Base-by-base conservation (phyloP, 2,797 vertebrate genomes). In the Euthynnus affinis region DNA sequence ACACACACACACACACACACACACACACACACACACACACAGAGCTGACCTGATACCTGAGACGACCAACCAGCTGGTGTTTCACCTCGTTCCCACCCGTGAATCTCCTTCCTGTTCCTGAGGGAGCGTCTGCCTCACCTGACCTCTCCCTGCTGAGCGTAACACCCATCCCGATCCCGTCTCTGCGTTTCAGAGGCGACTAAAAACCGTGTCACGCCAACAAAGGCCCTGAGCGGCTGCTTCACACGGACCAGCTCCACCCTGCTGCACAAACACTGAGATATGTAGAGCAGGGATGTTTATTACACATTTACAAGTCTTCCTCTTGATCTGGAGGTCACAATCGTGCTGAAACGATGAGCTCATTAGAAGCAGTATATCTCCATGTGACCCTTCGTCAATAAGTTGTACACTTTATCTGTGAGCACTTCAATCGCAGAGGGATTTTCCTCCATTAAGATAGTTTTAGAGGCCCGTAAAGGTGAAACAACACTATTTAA, bases 41-140 rank as follows among this genome's bases (percentile, higher is more conserved):
- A 29, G 27, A 2, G 27, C n/a, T 78, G 59, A 79, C 78, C 81
- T 71, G 81, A 81, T 4, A 83, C 68, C 64, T 66, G 83, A 84
- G 74, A 58, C 40, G 44, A 37, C 15, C 46, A 0, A 1, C 9
- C 49, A 8, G 20, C 1, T 7, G 49, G 15, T 14, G 46, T 42
- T 27, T 34, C 46, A 49, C 68, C 64, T 55, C 0, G 1, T 76
- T 78, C 61, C 74, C 80, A 67, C 42, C 66, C 9, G 64, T 29
- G 69, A 18, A 1, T 0, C 32, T 44, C 3, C 7, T 37, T n/a
- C n/a, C n/a, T n/a, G n/a, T n/a, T n/a, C 15, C 15, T 1, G 58
- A 20, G 59, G 78, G 78, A 0, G 37, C 4, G 73, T 57, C 42
- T 6, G 32, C 32, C 51, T 58, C 57, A 29, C 32, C 42, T 49